Evolutionary conservation across 2,888 invertebrate species (phyloP).

Genomic region (Matsumyia berberina): DNA sequence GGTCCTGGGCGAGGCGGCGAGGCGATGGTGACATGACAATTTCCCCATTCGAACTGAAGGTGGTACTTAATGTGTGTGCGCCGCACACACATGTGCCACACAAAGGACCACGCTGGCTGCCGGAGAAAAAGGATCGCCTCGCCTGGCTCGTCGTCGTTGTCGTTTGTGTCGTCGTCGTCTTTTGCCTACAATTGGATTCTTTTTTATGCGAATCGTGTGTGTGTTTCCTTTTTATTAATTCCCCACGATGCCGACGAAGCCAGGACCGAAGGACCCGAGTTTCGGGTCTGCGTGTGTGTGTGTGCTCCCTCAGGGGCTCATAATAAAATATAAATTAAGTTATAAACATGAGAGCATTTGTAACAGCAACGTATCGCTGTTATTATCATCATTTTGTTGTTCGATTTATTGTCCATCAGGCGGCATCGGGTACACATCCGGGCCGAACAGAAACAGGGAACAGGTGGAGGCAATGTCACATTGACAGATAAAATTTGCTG

Average conservation of each 20-base stretch:
- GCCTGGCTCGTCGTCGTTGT: slow-evolving; percentile 9
- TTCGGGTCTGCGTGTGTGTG: slow-evolving; percentile 10
- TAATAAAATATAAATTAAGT: slow-evolving; percentile 76
- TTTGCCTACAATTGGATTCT: slow-evolving; percentile 55
- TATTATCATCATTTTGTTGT: slow-evolving; percentile 72
- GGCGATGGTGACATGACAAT: slow-evolving; percentile 66
- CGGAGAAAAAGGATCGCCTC: slow-evolving; percentile 30
- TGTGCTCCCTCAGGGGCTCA: slow-evolving; percentile 48
- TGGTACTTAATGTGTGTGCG: slow-evolving; percentile 26
- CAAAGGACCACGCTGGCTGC: slow-evolving; percentile 42
- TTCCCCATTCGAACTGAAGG: slow-evolving; percentile 11
- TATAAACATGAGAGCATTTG: slow-evolving; percentile 63
- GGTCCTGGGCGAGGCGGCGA: slow-evolving; percentile 29
- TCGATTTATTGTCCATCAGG: slow-evolving; percentile 67
- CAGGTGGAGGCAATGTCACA: slow-evolving; percentile 53
- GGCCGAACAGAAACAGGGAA: slow-evolving; percentile 2
- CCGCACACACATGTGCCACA: slow-evolving; percentile 19
- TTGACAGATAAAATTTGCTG: slow-evolving; percentile 45
- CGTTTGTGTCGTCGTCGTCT: slow-evolving; percentile 47
- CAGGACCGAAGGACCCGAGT: slow-evolving; percentile 27
- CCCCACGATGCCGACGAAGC: neutral
- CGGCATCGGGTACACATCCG: neutral
- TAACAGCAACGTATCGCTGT: slow-evolving; percentile 53
- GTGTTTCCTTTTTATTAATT: slow-evolving; percentile 50
- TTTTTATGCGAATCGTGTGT: slow-evolving; percentile 57